Percentiles rank a stretch among this genome's conserved stretches.
phyloP scores from a whole-genome alignment of 2,888 invertebrate species.

The Archips xylosteana region DNA sequence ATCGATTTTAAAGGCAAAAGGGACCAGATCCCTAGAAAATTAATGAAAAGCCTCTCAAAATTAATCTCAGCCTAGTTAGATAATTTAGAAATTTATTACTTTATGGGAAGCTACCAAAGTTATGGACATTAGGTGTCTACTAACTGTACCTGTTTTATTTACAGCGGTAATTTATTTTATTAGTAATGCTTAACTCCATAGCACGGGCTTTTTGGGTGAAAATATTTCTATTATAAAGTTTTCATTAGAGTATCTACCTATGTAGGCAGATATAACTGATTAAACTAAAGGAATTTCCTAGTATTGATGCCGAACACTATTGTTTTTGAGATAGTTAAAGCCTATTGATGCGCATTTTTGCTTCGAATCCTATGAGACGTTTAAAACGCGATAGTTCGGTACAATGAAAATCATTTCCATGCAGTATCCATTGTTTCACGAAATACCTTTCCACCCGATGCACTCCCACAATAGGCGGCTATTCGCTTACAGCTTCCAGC shows the following conservation, averaged over 20 bases:
- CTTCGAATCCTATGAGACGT: slow-evolving; percentile 38
- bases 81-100: slow-evolving; percentile 37
- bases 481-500: slow-evolving; percentile 65
- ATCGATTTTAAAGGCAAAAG: slow-evolving; percentile 47
- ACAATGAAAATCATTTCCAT: slow-evolving; percentile 69
- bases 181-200: background rate
- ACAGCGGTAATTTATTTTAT: background rate
- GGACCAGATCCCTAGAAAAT: slow-evolving; percentile 40
- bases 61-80: slow-evolving; percentile 43
- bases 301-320: slow-evolving; percentile 7
- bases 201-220: background rate
- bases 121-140: slow-evolving; percentile 15
- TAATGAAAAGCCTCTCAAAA: slow-evolving; percentile 44
- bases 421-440: slow-evolving; percentile 71
- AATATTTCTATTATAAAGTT: too few relatives aligned
- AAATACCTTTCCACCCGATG: slow-evolving; percentile 71
- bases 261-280: background rate
- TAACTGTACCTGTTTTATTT: background rate
- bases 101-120: slow-evolving; percentile 10
- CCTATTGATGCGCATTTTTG: slow-evolving; percentile 37
- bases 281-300: background rate
- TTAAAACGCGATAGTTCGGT: slow-evolving; percentile 47
- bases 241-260: too few relatives aligned
- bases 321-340: slow-evolving; percentile 2
- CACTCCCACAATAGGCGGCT: slow-evolving; percentile 70